These are phyloP conservation scores for Gobius niger DNA, from an alignment of 2,113 vertebrate genomes.

Conservation along the genomic window DNA sequence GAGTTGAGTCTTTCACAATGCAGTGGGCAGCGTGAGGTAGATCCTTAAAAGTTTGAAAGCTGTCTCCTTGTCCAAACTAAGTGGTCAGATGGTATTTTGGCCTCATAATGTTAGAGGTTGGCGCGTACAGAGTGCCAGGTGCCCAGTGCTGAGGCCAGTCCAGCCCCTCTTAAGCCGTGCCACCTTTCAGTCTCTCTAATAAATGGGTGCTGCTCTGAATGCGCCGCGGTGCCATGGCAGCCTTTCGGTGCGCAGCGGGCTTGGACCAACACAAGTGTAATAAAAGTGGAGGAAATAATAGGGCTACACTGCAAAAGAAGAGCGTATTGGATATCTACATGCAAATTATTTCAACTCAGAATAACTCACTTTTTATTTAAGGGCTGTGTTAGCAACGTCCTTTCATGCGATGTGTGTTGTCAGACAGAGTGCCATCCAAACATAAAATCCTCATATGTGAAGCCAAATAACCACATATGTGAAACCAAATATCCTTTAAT, in stretches of 20 bases:
- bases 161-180: slow-evolving; percentile 48
- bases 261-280: slow-evolving; percentile 57
- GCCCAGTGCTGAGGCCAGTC: slow-evolving; percentile 54
- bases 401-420: no score
- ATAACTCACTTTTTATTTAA: no score
- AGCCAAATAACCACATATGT: no score
- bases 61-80: slow-evolving; percentile 7
- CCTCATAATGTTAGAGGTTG: slow-evolving; percentile 39
- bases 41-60: slow-evolving; percentile 1
- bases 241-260: slow-evolving; percentile 55
- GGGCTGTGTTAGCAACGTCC: no score
- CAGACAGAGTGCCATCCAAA: no score
- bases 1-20: slow-evolving; percentile 6
- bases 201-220: slow-evolving; percentile 55
- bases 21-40: slow-evolving; percentile 2
- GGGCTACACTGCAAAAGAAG: slow-evolving; percentile 11
- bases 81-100: slow-evolving; percentile 52
- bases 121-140: slow-evolving; percentile 57
- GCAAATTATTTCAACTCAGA: no score
- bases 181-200: slow-evolving; percentile 58
- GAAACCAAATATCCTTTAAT: no score
- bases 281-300: slow-evolving; percentile 53
- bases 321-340: neutral
- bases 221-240: slow-evolving; percentile 51
- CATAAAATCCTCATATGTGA: no score